These are phyloP conservation scores for Calidris pugnax DNA, from an alignment of 2,113 vertebrate genomes.

Conservation along the genomic window DNA sequence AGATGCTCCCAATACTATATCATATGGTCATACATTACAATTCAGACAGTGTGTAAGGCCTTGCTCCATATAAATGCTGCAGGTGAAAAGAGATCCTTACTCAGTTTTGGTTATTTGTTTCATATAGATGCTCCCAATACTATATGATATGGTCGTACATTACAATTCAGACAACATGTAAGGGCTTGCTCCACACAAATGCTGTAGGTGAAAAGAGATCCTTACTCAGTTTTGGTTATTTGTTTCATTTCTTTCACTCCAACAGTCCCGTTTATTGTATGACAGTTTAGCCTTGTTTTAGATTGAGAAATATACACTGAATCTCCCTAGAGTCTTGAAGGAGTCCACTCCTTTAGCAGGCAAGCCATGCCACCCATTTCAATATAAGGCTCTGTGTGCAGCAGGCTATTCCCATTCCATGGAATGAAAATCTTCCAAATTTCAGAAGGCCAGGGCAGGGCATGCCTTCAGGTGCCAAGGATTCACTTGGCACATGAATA, in stretches of 20 bases:
- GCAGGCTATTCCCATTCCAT: not conserved
- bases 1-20: not conserved
- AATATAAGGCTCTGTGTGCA: not conserved
- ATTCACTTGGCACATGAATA: not conserved
- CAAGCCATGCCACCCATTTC: not conserved
- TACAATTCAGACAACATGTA: not conserved
- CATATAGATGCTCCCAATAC: no score
- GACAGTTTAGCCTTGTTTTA: not conserved
- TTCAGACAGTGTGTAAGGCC: not conserved
- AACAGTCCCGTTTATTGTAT: not conserved
- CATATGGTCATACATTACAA: not conserved
- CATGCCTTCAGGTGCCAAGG: not conserved
- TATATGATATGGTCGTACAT: not conserved
- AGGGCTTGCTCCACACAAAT: not conserved
- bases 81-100: not conserved
- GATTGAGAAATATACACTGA: not conserved
- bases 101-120: not conserved
- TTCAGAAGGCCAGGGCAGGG: not conserved
- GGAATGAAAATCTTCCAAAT: not conserved
- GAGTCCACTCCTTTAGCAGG: not conserved
- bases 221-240: not conserved
- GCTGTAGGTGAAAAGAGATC: not conserved
- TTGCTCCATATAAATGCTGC: not conserved
- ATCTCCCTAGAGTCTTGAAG: not conserved
- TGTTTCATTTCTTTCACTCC: not conserved